phyloP scores from a whole-genome alignment of 2,113 vertebrate genomes.

The Anolis carolinensis region DNA sequence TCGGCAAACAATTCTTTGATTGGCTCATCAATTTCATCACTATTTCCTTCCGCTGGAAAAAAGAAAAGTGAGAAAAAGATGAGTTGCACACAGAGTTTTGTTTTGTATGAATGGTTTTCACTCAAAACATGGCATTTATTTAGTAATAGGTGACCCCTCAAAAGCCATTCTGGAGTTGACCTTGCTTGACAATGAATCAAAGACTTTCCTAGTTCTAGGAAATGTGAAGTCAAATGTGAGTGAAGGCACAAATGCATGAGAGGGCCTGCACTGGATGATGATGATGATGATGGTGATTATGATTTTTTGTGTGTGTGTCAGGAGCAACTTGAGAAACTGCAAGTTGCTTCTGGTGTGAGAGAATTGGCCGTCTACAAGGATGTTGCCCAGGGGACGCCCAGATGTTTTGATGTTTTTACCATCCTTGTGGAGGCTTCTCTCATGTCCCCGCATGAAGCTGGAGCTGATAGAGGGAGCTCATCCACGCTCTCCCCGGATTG shows the following conservation, averaged over 20 bases:
- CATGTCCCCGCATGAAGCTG: no score
- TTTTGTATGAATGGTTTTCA: neutral
- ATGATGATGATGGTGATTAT: no score
- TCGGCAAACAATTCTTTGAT: slow-evolving; percentile 86
- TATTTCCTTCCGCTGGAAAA: slow-evolving; percentile 86
- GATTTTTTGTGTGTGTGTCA: no score
- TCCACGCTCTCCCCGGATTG: no score
- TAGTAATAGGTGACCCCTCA: neutral
- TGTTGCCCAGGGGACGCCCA: no score
- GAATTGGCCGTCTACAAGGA: no score
- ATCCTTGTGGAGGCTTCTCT: no score
- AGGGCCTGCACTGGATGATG: neutral
- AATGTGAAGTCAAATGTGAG: neutral
- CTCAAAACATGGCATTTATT: neutral
- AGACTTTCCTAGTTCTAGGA: no score
- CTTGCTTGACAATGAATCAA: neutral
- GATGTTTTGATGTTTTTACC: no score
- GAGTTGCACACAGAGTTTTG: neutral
- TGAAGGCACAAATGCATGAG: neutral
- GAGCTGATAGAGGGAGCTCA: no score
- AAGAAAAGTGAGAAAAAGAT: slow-evolving; percentile 5
- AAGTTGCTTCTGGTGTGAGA: no score
- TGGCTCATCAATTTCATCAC: slow-evolving; percentile 86
- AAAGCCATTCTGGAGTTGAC: neutral
- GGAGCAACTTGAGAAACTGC: no score